phyloP scores from a whole-genome alignment of 2,113 vertebrate genomes.

The Varanus salvator region DNA sequence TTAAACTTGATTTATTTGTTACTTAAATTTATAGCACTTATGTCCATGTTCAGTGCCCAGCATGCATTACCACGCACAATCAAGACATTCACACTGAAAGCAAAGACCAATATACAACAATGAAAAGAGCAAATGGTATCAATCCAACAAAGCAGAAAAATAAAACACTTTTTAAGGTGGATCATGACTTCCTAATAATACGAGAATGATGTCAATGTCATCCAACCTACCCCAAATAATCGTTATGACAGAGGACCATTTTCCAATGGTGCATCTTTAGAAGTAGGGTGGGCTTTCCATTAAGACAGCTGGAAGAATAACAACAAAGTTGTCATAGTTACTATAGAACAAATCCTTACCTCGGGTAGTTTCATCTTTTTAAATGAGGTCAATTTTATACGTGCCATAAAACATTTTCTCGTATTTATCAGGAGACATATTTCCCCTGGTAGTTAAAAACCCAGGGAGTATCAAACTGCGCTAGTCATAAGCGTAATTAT shows the following conservation, averaged over 20 bases:
- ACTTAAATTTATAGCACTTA: neutral
- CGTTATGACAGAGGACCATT: neutral
- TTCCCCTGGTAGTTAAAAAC: neutral
- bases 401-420: constrained; percentile 4
- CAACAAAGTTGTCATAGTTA: neutral
- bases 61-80: neutral
- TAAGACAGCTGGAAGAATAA: neutral
- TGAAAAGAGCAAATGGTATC: neutral
- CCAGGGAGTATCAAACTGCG: neutral
- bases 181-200: neutral
- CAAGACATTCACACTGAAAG: neutral
- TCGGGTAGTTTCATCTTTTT: neutral
- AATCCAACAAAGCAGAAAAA: neutral
- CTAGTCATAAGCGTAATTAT: constrained; percentile 1
- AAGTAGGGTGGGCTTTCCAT: neutral
- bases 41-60: neutral
- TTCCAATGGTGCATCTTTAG: neutral
- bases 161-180: too few relatives aligned
- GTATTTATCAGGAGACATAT: neutral
- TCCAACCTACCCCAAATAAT: neutral
- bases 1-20: neutral
- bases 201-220: neutral
- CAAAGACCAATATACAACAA: neutral
- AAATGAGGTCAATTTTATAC: neutral
- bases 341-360: neutral